Base-by-base conservation (phyloP, 2,113 vertebrate species). In the Myiopsitta monachus region DNA sequence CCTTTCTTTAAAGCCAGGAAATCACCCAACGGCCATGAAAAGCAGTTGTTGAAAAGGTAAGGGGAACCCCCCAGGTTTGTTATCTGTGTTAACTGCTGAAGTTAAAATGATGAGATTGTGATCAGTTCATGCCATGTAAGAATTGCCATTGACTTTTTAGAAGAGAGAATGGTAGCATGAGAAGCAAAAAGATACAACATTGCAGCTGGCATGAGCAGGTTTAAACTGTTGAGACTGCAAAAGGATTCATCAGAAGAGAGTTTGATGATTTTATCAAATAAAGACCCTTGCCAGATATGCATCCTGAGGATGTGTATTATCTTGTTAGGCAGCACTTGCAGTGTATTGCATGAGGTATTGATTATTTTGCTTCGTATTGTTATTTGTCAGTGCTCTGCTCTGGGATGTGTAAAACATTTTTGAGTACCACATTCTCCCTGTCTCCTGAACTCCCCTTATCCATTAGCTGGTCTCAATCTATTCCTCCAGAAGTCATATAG, bases 11-110 rank as follows among this genome's bases (percentile, higher is more conserved):
- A 82, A 76, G 5, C 69, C 0, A 1, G 77, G 41, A 41, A 81
- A 61, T 10, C 55, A 52, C 55, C 70, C 84, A 33, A 12, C 0
- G 1, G 43, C 66, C 36, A 3, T 0, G 0, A 39, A 47, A 79
- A 66, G 9, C 26, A 21, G 31, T 22, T 30, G 16, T 59, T 87
- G 6, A 64, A 15, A 44, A 67, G 47, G 84, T 43, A 73, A 68
- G 28, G 22, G 52, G 38, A 57, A 19, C 10, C 18, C n/a, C 62
- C 26, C 15, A 3, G 27, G 36, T 89, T 79, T 82, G 30, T 52
- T 62, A 2, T 79, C 63, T 55, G 61, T 31, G 33, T 17, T 88
- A 74, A 43, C 63, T 51, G 1, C 54, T 87, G 74, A 21, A 44
- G 54, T 77, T 69, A 49, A 66, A 88, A 69, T 7, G 33, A 87